phyloP scores from a whole-genome alignment of 2,797 vertebrate genomes.

The Sylvilagus floridanus region DNA sequence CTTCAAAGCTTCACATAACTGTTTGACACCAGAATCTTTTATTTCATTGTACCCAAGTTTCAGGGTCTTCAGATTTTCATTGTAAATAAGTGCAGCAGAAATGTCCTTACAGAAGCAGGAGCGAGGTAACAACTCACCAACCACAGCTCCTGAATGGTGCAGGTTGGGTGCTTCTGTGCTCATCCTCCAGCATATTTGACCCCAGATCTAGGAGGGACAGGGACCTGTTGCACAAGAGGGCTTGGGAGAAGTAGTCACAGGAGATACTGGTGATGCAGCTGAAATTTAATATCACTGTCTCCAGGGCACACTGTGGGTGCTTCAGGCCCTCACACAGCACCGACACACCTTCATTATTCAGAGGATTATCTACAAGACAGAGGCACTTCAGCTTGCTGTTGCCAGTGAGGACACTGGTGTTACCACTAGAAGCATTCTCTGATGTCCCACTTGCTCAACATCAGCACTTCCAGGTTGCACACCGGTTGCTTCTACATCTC shows the following conservation, averaged over 20 bases:
- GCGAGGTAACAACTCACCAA: conserved; percentile 8
- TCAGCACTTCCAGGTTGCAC: too few relatives aligned
- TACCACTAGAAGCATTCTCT: too few relatives aligned
- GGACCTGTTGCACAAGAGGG: not conserved
- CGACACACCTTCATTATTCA: too few relatives aligned
- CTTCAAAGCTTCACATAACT: not conserved
- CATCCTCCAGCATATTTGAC: conserved; percentile 18
- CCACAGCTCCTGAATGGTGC: conserved; percentile 20
- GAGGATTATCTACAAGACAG: too few relatives aligned
- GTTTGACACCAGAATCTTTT: not conserved
- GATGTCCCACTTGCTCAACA: too few relatives aligned
- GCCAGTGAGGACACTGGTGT: too few relatives aligned
- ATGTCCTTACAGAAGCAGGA: not conserved
- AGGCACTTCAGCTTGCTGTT: too few relatives aligned
- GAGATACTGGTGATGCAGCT: not conserved
- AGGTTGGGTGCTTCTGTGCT: not conserved
- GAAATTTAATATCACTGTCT: too few relatives aligned
- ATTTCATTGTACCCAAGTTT: conserved; percentile 55
- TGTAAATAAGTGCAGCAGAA: not conserved
- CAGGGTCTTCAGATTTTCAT: conserved; percentile 1
- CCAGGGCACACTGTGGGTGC: too few relatives aligned
- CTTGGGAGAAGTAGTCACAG: conserved; percentile 7
- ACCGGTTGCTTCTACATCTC: too few relatives aligned
- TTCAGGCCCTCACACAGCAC: too few relatives aligned
- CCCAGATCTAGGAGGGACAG: conserved; percentile 36